Evolutionary conservation across 2,888 invertebrate genomes (phyloP).

Genomic region (Magallana nippona): DNA sequence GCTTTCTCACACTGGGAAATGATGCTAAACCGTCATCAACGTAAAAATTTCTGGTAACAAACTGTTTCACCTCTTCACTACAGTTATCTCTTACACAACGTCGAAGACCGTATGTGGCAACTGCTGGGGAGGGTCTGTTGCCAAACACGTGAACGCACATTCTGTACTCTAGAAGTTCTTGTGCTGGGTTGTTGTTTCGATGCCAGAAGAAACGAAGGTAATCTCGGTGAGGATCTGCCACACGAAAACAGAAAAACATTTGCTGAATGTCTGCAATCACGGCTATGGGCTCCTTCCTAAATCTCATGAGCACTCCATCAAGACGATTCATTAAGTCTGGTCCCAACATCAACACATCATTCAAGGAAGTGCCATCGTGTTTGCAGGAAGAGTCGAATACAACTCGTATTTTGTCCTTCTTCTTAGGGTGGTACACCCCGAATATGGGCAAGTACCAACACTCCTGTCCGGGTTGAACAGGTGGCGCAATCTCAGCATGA

Average conservation of each 20-base stretch:
- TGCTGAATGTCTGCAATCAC: conserved; percentile 48
- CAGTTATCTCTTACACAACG: conserved; percentile 35
- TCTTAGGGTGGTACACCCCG: conserved; percentile 35
- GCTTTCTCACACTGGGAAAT: not conserved
- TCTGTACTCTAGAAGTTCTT: conserved; percentile 41
- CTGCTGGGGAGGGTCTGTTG: conserved; percentile 47
- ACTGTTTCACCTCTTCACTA: conserved; percentile 31
- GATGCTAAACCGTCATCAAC: conserved; percentile 37
- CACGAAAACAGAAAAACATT: conserved; percentile 52
- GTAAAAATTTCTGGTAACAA: conserved; percentile 38
- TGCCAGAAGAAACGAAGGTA: conserved; percentile 58
- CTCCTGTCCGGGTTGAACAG: not conserved
- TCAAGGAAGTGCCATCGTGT: conserved; percentile 44
- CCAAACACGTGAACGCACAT: conserved; percentile 53
- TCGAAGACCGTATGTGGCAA: conserved; percentile 39
- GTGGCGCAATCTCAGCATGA: conserved; percentile 19
- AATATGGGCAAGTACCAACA: conserved; percentile 42
- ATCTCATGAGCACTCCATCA: conserved; percentile 46
- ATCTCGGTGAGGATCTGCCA: conserved; percentile 49
- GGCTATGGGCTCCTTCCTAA: conserved; percentile 45
- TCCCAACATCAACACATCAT: conserved; percentile 43
- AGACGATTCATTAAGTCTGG: conserved; percentile 49
- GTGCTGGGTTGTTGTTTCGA: conserved; percentile 48
- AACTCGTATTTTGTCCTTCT: not conserved
- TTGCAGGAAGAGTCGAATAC: no score